Percentiles rank a stretch among this genome's conserved stretches.
These are phyloP conservation scores for Gallirallus australis DNA, from an alignment of 2,797 vertebrate species.

Conservation along the genomic window DNA sequence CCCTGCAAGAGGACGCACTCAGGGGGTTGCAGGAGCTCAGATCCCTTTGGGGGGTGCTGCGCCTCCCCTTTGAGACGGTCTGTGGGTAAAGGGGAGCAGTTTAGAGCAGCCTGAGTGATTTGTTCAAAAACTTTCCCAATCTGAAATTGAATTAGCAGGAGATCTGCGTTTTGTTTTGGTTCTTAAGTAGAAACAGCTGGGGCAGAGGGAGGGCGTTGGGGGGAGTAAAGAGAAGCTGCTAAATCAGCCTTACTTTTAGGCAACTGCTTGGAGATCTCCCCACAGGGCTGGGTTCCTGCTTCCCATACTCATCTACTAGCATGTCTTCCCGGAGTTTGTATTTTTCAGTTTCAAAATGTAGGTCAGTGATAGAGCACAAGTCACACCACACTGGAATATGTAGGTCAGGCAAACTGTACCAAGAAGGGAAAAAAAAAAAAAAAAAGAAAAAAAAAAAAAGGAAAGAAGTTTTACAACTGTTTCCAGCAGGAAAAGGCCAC, in stretches of 20 bases:
- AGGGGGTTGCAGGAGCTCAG: background rate
- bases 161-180: conserved; percentile 1
- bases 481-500: conserved; percentile 52
- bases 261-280: background rate
- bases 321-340: background rate
- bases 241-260: background rate
- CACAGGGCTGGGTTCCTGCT: background rate
- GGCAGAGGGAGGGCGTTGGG: background rate
- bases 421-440: background rate
- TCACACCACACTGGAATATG: background rate
- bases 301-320: background rate
- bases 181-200: conserved; percentile 54
- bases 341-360: conserved; percentile 18
- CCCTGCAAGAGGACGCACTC: background rate
- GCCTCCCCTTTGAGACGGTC: background rate
- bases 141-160: conserved; percentile 27
- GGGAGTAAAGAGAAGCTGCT: background rate
- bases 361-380: background rate
- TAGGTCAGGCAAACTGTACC: conserved; percentile 58
- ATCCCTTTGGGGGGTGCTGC: background rate
- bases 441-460: background rate
- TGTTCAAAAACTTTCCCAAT: background rate
- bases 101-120: background rate
- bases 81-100: background rate
- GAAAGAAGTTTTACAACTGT: background rate